Conservation (phyloP, 1,140 invertebrate species). For the Galendromus occidentalis region DNA sequence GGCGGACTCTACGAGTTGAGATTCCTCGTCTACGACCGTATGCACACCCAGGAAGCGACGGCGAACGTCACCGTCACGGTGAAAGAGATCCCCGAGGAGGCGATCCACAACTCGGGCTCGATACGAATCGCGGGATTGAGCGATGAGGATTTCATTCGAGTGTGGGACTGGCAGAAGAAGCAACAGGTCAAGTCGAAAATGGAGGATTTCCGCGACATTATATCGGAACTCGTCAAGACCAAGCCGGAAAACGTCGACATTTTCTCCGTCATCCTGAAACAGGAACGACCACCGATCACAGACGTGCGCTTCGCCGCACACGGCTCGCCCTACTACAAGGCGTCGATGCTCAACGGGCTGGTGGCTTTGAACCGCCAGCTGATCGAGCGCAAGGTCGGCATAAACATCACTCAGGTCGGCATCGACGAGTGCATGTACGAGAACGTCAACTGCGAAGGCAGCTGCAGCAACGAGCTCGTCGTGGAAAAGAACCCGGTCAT, state of each 20-base stretch:
- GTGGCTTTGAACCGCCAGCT: constrained; percentile 78
- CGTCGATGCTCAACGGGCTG: constrained; percentile 75
- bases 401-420: constrained; percentile 90
- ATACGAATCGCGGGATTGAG: constrained; percentile 78
- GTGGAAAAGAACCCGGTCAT: constrained; percentile 73
- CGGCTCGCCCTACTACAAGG: constrained; percentile 84
- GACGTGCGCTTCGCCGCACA: constrained; percentile 85
- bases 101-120: constrained; percentile 82
- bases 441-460: constrained; percentile 82
- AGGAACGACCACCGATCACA: constrained; percentile 64
- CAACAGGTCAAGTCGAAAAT: constrained; percentile 61
- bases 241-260: constrained; percentile 77
- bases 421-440: constrained; percentile 92
- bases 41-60: constrained; percentile 73
- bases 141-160: constrained; percentile 82
- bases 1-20: constrained; percentile 58
- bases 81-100: constrained; percentile 79
- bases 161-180: constrained; percentile 69
- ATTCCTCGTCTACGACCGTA: constrained; percentile 80
- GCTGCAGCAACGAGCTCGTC: constrained; percentile 75
- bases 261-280: constrained; percentile 71
- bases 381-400: constrained; percentile 75
- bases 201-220: constrained; percentile 60
- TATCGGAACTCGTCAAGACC: constrained; percentile 58
- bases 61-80: constrained; percentile 82